Evolutionary conservation across 2,113 vertebrate genomes (phyloP).

Genomic region (Myrmecobius fasciatus): DNA sequence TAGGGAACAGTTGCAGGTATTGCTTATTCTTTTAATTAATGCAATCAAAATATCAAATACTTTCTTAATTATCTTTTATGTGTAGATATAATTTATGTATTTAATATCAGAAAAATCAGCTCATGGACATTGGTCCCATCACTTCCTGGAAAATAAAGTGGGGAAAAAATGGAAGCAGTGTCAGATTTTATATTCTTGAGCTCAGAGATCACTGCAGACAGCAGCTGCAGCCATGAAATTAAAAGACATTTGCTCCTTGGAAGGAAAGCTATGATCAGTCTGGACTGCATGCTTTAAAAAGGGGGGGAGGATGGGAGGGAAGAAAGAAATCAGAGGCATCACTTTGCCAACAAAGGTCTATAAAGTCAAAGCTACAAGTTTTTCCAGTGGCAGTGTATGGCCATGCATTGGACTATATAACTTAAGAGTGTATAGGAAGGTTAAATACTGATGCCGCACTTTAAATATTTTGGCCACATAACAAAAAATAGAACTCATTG

Average conservation of each 20-base stretch:
- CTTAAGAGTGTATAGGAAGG: not conserved
- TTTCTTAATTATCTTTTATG: slow-evolving; percentile 38
- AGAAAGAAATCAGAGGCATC: not conserved
- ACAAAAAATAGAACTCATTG: not conserved
- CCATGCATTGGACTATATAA: not conserved
- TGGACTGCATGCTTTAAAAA: not conserved
- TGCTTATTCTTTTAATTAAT: slow-evolving; percentile 40
- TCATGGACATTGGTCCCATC: not conserved
- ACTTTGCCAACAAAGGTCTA: not conserved
- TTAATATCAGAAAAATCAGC: not conserved
- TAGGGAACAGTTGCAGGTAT: slow-evolving; percentile 99
- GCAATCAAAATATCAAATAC: slow-evolving; percentile 18
- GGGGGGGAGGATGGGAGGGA: too few species aligned
- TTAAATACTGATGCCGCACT: not conserved
- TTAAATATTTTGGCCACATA: not conserved
- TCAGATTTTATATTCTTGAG: not conserved
- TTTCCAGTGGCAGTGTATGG: not conserved
- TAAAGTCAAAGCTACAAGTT: not conserved
- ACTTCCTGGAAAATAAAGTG: not conserved
- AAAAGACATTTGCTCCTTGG: not conserved
- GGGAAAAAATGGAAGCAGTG: not conserved
- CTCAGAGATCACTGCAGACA: not conserved
- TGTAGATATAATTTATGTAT: not conserved
- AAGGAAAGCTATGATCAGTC: not conserved
- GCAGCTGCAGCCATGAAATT: not conserved